Evolutionary conservation across 2,888 invertebrate genomes (phyloP), one percentile per base, ranked within the genome.

Genomic region (Aphidoletes aphidimyza): DNA sequence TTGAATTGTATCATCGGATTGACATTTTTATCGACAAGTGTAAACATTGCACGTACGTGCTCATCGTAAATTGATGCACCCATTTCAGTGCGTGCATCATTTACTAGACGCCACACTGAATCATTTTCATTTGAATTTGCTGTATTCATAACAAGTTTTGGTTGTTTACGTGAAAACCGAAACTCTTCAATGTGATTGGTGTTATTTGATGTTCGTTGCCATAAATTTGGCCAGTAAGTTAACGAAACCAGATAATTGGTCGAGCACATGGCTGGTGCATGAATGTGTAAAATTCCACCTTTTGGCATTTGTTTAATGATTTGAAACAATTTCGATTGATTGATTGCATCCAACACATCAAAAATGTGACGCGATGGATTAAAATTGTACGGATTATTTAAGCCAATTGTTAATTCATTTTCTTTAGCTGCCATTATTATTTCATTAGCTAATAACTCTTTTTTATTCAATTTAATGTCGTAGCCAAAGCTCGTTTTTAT

Each of bases 271-370:
- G 93, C 93, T 85, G 93, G 92, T 86, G 94, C 92, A 87, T 95
- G 95, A 0, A 93, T 91, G 88, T 95, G 95, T 19, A 95, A 88
- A 0, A 93, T 92, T 0, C 92, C 94, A 3, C 95, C 96, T 89
- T 96, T 96, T 0, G 96, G 96, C 91, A 96, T 92, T 47, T 89
- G 89, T 85, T 91, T 90, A 17, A 96, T 92, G 8, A 95, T 91
- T 86, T 92, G 89, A 87, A 93, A 95, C 0, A 95, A 93, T 85
- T 92, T 90, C 0, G 95, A 94, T 0, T 90, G 86, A 6, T 91
- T 90, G 78, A 95, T 93, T 22, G 90, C 88, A 0, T 91, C 87
- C 87, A 92, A 92, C 0, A 93, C 92, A 0, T 90, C 88, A 87
- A 95, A 93, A 87, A 94, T 94, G 88, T 94, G 94, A 37, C 91